Base-by-base conservation (phyloP, 2,113 vertebrate species). In the Malurus alboscapulatus region DNA sequence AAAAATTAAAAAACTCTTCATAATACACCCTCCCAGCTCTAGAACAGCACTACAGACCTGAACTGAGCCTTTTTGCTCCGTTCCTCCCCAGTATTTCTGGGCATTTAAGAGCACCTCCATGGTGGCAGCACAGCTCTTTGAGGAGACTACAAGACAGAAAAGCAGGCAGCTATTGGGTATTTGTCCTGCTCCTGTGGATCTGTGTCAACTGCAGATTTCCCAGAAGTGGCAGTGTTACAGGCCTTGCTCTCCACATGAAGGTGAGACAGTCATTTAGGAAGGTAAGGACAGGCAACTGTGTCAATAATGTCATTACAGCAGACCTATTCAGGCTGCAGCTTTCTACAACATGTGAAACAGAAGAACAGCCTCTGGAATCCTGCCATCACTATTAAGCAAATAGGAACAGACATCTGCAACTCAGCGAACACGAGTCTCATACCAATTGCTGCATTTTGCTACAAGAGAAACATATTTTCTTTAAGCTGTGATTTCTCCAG, bases 381-480 rank as follows among this genome's bases (percentile, higher is more conserved):
- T 91, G 81, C 87, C 92, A 95, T 87, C 7, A 10, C 76, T 36
- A 27, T 85, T 94, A 95, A 94, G 71, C 75, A 72, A 92, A 88
- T 57, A 72, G 36, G 68, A 69, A 88, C 66, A 93, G 92, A 92
- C 82, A 97, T 92, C 93, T 96, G 97, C 87, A 97, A 47, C 51
- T 81, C 67, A 5, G 12, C 66, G 80, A 94, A 95, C 84, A 84
- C 10, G 71, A 92, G 51, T 3, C 32, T 91, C 87, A 96, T 95
- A 89, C 38, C 77, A 95, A 96, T 92, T 80, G 79, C 75, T 71
- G 72, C 25, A 21, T 50, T 84, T 89, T 83, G 76, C 77, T 77
- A 57, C 48, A 61, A 44, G 19, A 40, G 24, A 84, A 96, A 84
- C 0, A 0, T 25, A 5, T 42, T 86, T 84, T 58, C 59, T n/a